A percentile compares a stretch with the other conserved stretches of the same genome.
Evolutionary conservation across 2,888 invertebrate genomes (phyloP).

Genomic region (Aporophyla lueneburgensis): DNA sequence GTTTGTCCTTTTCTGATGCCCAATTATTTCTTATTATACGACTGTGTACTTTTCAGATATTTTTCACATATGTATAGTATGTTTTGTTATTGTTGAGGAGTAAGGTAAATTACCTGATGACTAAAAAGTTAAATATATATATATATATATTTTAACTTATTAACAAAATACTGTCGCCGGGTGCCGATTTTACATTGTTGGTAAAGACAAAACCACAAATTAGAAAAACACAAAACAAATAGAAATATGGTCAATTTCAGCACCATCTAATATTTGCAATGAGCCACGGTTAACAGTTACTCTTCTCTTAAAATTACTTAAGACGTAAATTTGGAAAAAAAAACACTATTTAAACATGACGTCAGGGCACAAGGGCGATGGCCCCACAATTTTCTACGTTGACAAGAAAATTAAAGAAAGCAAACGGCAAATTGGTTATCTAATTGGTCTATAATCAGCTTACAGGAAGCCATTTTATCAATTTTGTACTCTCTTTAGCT

Average conservation of each 20-base stretch:
- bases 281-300: too few relatives aligned
- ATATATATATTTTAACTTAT: too few relatives aligned
- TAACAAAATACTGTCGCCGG: neutral
- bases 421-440: constrained; percentile 30
- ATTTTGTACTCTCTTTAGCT: neutral
- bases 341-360: constrained; percentile 3
- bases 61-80: neutral
- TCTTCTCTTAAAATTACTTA: neutral
- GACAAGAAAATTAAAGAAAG: constrained; percentile 35
- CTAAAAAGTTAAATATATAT: too few relatives aligned
- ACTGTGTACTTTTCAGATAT: neutral
- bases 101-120: neutral
- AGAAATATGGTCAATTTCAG: neutral
- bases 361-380: neutral
- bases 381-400: constrained; percentile 11
- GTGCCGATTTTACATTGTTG: neutral
- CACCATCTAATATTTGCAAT: neutral
- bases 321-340: neutral
- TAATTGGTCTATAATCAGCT: constrained; percentile 6
- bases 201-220: too few relatives aligned
- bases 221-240: neutral
- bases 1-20: constrained; percentile 26
- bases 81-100: neutral
- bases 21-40: constrained; percentile 31
- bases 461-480: constrained; percentile 4